A percentile compares a stretch with the other conserved stretches of the same genome.
Conservation (phyloP, 2,113 vertebrate species). For the Macrotis lagotis region DNA sequence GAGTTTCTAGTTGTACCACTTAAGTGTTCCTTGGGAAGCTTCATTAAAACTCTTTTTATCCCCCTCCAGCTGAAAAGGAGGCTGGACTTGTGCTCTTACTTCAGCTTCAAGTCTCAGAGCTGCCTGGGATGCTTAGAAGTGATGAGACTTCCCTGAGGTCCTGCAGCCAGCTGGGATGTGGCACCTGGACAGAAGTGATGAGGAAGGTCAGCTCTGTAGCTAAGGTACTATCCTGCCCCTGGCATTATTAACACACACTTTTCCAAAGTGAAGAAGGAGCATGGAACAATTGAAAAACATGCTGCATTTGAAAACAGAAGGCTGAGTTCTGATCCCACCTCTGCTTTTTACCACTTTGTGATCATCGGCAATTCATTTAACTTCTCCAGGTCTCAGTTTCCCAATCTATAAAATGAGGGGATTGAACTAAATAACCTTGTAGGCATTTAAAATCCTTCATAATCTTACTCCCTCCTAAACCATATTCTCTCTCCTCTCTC, state of each 20-base stretch:
- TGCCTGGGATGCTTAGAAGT: background rate
- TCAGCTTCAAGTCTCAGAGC: background rate
- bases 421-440: background rate
- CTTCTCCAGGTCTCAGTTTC: background rate
- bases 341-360: background rate
- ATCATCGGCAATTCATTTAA: background rate
- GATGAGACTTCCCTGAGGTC: background rate
- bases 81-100: background rate
- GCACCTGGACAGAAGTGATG: background rate
- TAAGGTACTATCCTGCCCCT: background rate
- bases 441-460: background rate
- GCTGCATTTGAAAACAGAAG: background rate
- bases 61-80: background rate
- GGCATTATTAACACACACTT: background rate
- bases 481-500: background rate
- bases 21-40: constrained; percentile 67
- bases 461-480: background rate
- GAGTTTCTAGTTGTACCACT: constrained; percentile 83
- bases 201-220: background rate
- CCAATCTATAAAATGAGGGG: background rate
- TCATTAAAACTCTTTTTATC: background rate
- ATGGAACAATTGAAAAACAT: background rate
- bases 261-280: background rate
- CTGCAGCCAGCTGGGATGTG: background rate
- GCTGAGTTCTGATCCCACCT: background rate